These are phyloP conservation scores for Felis catus DNA, from an alignment of 2,113 vertebrate genomes.

Conservation along the genomic window F.catus_Fca126_mat1.0 CM031420.1:75704501-75705000, in stretches of 20 bases:
- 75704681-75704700: neutral
- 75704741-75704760: neutral
- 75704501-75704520: neutral
- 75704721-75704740: neutral
- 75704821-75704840: neutral
- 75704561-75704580: neutral
- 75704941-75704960: neutral
- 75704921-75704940: neutral
- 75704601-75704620: neutral
- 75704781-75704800: neutral
- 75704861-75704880: neutral
- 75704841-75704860: neutral
- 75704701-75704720: neutral
- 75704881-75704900: conserved; percentile 20
- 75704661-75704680: neutral
- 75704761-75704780: neutral
- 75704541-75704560: neutral
- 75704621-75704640: neutral
- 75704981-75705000: neutral
- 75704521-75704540: neutral
- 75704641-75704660: neutral
- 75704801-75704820: neutral
- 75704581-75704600: neutral
- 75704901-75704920: accelerated
- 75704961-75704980: neutral